A percentile compares a stretch with the other conserved stretches of the same genome.
Conservation (phyloP, 2,888 invertebrate species). For the Protodeltote pygarga region DNA sequence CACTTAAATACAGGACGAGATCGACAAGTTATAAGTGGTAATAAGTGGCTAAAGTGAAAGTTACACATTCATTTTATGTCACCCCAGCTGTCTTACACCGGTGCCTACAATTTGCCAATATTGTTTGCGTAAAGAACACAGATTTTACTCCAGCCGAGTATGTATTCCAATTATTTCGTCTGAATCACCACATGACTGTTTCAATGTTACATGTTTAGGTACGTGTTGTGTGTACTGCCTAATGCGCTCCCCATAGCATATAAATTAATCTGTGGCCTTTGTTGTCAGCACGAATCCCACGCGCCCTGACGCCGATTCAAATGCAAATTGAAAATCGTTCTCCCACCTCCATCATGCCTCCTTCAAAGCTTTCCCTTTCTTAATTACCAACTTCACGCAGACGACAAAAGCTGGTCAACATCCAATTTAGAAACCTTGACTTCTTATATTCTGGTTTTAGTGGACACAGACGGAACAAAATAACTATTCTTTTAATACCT, state of each 20-base stretch:
- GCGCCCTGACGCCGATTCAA: constrained; percentile 59
- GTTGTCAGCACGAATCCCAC: constrained; percentile 50
- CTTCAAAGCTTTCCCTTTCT: constrained; percentile 47
- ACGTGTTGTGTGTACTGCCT: constrained; percentile 35
- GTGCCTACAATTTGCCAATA: background rate
- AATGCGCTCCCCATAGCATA: constrained; percentile 55
- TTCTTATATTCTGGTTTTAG: constrained; percentile 41
- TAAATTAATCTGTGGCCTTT: constrained; percentile 61
- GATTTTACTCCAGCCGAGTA: constrained; percentile 1
- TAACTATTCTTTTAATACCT: too few relatives aligned
- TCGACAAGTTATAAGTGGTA: constrained; percentile 37
- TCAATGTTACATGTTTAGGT: constrained; percentile 39
- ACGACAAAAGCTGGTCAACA: constrained; percentile 53
- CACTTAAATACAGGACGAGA: constrained; percentile 35
- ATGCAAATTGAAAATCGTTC: constrained; percentile 70
- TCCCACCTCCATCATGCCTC: constrained; percentile 53
- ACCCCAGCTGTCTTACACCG: constrained; percentile 9
- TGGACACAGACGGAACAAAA: constrained; percentile 3
- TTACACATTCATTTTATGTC: constrained; percentile 33
- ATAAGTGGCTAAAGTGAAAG: constrained; percentile 34
- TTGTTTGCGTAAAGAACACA: background rate
- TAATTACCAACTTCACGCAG: constrained; percentile 59
- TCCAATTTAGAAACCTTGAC: constrained; percentile 51
- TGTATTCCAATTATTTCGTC: constrained; percentile 14
- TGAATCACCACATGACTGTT: constrained; percentile 14